Base-by-base conservation (phyloP, 2,888 invertebrate genomes). In the Tetropium fuscum region DNA sequence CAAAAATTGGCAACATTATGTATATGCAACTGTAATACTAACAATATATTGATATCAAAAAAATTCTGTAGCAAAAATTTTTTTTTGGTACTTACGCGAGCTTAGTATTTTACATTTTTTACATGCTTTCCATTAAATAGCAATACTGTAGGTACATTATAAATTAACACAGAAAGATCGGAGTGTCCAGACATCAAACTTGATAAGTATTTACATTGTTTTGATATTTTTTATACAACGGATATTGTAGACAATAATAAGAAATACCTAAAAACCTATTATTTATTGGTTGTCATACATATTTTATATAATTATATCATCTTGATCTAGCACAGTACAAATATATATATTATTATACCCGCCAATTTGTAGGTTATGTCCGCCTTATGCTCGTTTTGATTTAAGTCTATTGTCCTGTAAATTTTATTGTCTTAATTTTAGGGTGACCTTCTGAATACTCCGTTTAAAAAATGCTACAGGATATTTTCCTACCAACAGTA, bases 1-100 rank as follows among this genome's bases (percentile, higher is more conserved):
- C 78, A 79, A 76, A 76, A 74, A 76, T 79, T 78, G 78, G 78
- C 79, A 79, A 79, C 77, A 72, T 66, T 69, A 64, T 70, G 59
- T 51, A 63, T 48, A 55, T 56, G 60, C 56, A 43, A 44, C 44
- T 54, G 41, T 59, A 64, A 63, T 60, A 63, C 53, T 58, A 58
- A 45, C 54, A 59, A 55, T 18, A 44, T 44, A 57, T 56, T 49
- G 63, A 65, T 58, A 53, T 60, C 22, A 49, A 60, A 32, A 62
- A 66, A 60, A 63, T 53, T 55, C 58, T 56, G 44, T 58, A 65
- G 60, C 55, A 59, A 49, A 43, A 20, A 32, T 30, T 22, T 25
- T 49, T 49, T 45, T 13, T 43, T 20, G 36, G 22, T 48, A 36
- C 13, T 19, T 19, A 48, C 34, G 15, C 10, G 8, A 34, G 15